Conservation (phyloP, 2,113 vertebrate species). For the Brachionichthys hirsutus region DNA sequence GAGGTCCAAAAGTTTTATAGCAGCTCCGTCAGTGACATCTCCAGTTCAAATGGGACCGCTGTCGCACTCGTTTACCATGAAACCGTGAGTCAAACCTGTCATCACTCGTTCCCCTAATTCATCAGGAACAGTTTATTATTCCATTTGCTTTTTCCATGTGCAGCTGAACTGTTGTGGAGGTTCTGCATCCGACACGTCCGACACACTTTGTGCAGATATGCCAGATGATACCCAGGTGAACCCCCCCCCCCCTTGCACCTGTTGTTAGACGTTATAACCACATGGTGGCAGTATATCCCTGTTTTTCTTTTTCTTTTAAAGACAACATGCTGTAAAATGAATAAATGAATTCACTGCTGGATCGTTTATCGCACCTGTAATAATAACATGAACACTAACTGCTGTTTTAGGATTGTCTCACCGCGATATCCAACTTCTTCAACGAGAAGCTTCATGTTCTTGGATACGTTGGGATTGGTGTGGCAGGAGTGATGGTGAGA, state of each 20-base stretch:
- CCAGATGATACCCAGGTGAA: slow-evolving; percentile 45
- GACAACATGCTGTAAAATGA: too few relatives aligned
- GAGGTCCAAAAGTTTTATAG: slow-evolving; percentile 87
- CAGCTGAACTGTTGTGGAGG: slow-evolving; percentile 76
- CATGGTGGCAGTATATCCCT: slow-evolving; percentile 28
- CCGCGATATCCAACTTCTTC: slow-evolving; percentile 84
- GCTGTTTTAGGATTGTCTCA: slow-evolving; percentile 81
- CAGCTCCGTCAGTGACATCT: slow-evolving; percentile 64
- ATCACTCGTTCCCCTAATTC: too few relatives aligned
- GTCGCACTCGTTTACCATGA: slow-evolving; percentile 59
- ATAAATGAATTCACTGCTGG: background rate
- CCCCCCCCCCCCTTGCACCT: background rate
- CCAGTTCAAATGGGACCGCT: slow-evolving; percentile 59
- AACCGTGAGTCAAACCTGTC: slow-evolving; percentile 57
- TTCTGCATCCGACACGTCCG: background rate
- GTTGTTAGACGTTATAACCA: slow-evolving; percentile 15
- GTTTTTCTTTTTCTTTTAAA: background rate
- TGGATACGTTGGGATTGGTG: slow-evolving; percentile 88
- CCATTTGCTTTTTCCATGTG: background rate
- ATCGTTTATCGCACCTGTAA: background rate
- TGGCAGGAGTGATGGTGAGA: slow-evolving; percentile 92
- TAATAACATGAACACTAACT: background rate
- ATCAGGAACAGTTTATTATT: too few relatives aligned
- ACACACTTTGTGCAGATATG: slow-evolving; percentile 33
- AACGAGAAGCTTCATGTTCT: slow-evolving; percentile 86